A percentile compares a stretch with the other conserved stretches of the same genome.
Evolutionary conservation across 2,888 invertebrate species (phyloP).

Genomic region (Mythimna lalbum): DNA sequence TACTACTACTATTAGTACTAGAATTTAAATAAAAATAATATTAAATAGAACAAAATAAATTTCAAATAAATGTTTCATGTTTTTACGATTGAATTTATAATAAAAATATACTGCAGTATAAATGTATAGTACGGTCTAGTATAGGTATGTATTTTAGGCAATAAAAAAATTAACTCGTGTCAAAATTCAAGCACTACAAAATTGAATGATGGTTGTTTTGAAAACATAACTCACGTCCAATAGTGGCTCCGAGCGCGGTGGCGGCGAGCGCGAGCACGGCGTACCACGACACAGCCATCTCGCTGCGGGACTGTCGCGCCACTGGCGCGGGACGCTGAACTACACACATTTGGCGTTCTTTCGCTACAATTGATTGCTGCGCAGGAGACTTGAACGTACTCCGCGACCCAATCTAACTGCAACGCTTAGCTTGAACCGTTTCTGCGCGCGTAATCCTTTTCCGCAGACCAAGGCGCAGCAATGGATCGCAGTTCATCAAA

Average conservation of each 20-base stretch:
- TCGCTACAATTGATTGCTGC: constrained; percentile 79
- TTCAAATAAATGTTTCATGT: not conserved
- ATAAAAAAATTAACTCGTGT: not conserved
- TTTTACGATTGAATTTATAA: not conserved
- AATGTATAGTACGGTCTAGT: too few species aligned
- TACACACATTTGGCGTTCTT: constrained; percentile 81
- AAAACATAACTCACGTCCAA: constrained; percentile 82
- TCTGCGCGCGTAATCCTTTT: not conserved
- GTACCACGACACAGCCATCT: constrained; percentile 85
- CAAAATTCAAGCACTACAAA: constrained; percentile 16
- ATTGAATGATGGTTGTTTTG: constrained; percentile 29
- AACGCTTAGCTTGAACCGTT: constrained; percentile 25
- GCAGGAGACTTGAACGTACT: constrained; percentile 63
- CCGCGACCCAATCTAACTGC: constrained; percentile 21
- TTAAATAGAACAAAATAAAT: not conserved
- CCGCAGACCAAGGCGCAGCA: constrained; percentile 37
- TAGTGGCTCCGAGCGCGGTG: constrained; percentile 85
- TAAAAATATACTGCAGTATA: not conserved
- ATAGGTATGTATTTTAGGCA: not conserved
- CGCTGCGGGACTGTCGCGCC: constrained; percentile 80
- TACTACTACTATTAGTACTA: too few species aligned
- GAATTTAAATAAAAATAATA: not conserved
- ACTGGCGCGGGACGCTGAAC: constrained; percentile 78
- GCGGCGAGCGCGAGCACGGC: constrained; percentile 82
- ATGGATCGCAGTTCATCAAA: constrained; percentile 62